These are phyloP conservation scores for Cololabis saira DNA, from an alignment of 2,113 vertebrate genomes.

Conservation along the genomic window DNA sequence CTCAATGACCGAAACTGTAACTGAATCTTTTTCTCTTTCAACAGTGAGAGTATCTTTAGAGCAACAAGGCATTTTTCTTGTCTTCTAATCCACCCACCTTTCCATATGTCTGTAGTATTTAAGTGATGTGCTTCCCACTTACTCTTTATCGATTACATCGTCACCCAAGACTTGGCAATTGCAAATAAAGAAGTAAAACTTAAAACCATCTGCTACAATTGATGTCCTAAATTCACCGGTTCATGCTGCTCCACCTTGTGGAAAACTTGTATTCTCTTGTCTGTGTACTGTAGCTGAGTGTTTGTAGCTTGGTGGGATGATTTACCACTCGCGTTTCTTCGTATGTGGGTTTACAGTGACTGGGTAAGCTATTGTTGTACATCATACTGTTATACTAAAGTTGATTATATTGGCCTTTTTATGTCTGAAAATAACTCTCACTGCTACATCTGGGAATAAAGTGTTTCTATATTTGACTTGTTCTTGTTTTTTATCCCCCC, in stretches of 20 bases:
- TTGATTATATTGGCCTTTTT: conserved; percentile 72
- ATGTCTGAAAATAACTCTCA: conserved; percentile 76
- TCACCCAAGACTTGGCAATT: conserved; percentile 37
- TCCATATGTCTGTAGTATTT: conserved; percentile 49
- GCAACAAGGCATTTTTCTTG: conserved; percentile 23
- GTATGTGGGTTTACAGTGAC: conserved; percentile 70
- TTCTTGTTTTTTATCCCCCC: background rate
- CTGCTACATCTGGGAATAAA: conserved; percentile 78
- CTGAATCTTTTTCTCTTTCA: conserved; percentile 8
- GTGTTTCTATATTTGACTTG: conserved; percentile 78
- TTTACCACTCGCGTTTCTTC: conserved; percentile 68
- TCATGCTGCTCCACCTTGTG: conserved; percentile 33
- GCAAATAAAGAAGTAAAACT: conserved; percentile 35
- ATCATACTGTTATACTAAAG: conserved; percentile 74
- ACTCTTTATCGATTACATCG: conserved; percentile 6
- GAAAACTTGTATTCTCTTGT: conserved; percentile 46
- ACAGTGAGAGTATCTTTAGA: background rate
- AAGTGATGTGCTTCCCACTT: conserved; percentile 56
- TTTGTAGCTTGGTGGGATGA: conserved; percentile 62
- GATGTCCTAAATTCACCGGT: conserved; percentile 51
- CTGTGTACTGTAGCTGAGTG: conserved; percentile 61
- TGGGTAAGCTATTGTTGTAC: conserved; percentile 70
- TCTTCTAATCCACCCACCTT: conserved; percentile 19
- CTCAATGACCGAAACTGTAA: background rate
- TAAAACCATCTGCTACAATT: conserved; percentile 44